These are phyloP conservation scores for Nasonia oneida DNA, from an alignment of 2,888 invertebrate genomes.

Conservation along the genomic window DNA sequence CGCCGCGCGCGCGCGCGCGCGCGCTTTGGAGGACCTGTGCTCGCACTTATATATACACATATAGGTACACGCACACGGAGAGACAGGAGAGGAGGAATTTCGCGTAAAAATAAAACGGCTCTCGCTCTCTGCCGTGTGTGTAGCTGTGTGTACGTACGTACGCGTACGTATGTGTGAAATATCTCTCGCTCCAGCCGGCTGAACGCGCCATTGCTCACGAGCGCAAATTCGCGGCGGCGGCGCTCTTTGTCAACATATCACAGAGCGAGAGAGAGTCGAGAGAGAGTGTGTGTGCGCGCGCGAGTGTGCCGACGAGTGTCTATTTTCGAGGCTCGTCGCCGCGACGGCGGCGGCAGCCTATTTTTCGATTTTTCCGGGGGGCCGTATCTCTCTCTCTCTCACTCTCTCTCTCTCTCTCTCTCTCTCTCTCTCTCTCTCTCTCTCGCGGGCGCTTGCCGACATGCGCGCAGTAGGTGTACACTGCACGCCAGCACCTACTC, in stretches of 20 bases:
- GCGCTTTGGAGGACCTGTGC: constrained; percentile 30
- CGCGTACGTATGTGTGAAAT: not conserved
- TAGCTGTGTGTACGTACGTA: not conserved
- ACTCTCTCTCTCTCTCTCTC: not conserved
- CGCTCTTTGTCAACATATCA: constrained; percentile 12
- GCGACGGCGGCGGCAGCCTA: constrained; percentile 28
- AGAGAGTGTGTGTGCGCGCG: constrained; percentile 4
- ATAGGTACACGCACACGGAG: not conserved
- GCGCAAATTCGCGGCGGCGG: constrained; percentile 8
- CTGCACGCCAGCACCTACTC: not conserved
- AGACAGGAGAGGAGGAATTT: constrained; percentile 12
- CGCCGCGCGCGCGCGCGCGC: not conserved
- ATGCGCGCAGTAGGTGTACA: constrained; percentile 1
- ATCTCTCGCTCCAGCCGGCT: constrained; percentile 8
- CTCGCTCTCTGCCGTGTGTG: not conserved
- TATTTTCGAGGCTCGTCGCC: constrained; percentile 45
- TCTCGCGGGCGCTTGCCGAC: not conserved
- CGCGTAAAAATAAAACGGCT: constrained; percentile 33
- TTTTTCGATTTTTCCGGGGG: constrained; percentile 50
- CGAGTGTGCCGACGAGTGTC: constrained; percentile 16
- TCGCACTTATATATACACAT: constrained; percentile 55
- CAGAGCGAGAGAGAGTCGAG: constrained; percentile 28
- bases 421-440: no score
- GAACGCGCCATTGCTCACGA: constrained; percentile 5
- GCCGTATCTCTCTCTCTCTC: not conserved